phyloP scores from a whole-genome alignment of 2,888 invertebrate species.

The Ariolimax columbianus region DNA sequence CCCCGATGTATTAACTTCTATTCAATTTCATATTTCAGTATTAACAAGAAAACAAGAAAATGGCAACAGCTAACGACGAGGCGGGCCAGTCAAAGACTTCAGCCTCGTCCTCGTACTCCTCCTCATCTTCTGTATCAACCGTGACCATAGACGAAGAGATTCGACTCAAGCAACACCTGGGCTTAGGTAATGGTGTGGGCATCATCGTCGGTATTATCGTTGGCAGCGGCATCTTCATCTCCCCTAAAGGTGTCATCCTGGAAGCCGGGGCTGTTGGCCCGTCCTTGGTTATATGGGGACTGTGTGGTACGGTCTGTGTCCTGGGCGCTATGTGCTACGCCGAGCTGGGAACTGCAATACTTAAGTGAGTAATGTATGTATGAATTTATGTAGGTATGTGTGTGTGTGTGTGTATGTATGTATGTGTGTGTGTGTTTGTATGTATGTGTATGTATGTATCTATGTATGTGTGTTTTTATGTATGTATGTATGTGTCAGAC shows the following conservation, averaged over 20 bases:
- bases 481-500: not conserved
- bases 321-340: slow-evolving; percentile 97
- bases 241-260: slow-evolving; percentile 92
- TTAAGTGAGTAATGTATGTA: slow-evolving; percentile 81
- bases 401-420: not conserved
- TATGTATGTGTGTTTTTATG: not conserved
- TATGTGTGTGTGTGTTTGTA: not conserved
- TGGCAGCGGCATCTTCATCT: slow-evolving; percentile 96
- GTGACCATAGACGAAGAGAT: slow-evolving; percentile 56
- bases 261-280: slow-evolving; percentile 93
- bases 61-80: not conserved
- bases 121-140: slow-evolving; percentile 42
- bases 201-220: slow-evolving; percentile 96
- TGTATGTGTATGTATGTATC: not conserved
- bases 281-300: slow-evolving; percentile 92
- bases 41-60: not conserved
- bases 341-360: slow-evolving; percentile 97
- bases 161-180: slow-evolving; percentile 89
- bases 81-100: not conserved
- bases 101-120: slow-evolving; percentile 33
- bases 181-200: slow-evolving; percentile 91
- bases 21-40: slow-evolving; percentile 15
- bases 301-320: slow-evolving; percentile 92
- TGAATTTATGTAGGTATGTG: not conserved
- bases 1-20: too few relatives aligned